phyloP scores from a whole-genome alignment of 2,797 vertebrate species.

The Anabacerthia variegaticeps region DNA sequence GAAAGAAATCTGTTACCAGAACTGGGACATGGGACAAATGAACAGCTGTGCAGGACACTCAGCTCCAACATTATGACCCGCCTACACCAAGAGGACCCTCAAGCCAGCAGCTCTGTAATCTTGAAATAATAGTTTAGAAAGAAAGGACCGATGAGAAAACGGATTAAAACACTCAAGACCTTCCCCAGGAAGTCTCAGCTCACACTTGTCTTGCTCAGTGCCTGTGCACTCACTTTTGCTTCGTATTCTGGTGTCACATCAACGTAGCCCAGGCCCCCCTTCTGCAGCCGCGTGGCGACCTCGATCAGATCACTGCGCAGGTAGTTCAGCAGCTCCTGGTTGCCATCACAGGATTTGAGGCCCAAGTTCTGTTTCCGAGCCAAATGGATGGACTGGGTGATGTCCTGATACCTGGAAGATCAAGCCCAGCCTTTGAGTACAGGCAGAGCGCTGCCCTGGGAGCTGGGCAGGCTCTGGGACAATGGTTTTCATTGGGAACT shows the following conservation, averaged over 20 bases:
- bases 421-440: neutral
- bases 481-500: neutral
- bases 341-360: conserved; percentile 89
- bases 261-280: conserved; percentile 93
- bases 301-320: conserved; percentile 93
- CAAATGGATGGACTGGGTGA: conserved; percentile 90
- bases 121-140: neutral
- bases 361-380: conserved; percentile 86
- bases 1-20: neutral
- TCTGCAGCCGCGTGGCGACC: conserved; percentile 91
- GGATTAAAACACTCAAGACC: neutral
- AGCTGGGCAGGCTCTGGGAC: neutral
- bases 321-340: conserved; percentile 89
- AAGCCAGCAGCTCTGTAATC: neutral
- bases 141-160: neutral
- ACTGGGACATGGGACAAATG: neutral
- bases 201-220: neutral
- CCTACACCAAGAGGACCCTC: neutral
- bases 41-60: neutral
- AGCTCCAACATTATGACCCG: neutral
- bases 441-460: neutral
- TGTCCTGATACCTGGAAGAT: conserved; percentile 88
- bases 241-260: conserved; percentile 86
- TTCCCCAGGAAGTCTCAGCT: neutral
- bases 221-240: conserved; percentile 78